A percentile compares a stretch with the other conserved stretches of the same genome.
These are phyloP conservation scores for Actenoides hombroni DNA, from an alignment of 2,113 vertebrate species.

Conservation along the genomic window DNA sequence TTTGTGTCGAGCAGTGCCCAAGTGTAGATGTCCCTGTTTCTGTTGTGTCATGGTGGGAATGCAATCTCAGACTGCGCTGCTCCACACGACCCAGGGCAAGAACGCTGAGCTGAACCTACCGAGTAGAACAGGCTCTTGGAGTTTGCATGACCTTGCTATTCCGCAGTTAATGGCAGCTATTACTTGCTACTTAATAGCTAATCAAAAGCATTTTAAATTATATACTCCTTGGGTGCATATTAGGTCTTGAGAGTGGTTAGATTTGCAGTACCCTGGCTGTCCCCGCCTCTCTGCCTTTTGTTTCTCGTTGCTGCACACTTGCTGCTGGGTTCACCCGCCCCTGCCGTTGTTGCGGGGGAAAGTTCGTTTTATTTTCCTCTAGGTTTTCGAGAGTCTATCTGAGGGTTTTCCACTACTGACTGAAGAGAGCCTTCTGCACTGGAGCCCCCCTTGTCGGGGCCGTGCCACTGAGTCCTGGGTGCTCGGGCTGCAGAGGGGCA, in stretches of 20 bases:
- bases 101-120: background rate
- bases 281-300: background rate
- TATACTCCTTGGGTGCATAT: background rate
- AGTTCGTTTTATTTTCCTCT: background rate
- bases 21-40: fast-evolving
- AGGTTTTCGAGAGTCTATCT: background rate
- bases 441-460: background rate
- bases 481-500: background rate
- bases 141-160: background rate
- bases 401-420: background rate
- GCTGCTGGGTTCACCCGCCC: background rate
- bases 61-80: background rate
- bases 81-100: background rate
- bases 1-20: background rate
- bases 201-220: constrained; percentile 33
- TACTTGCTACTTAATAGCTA: constrained; percentile 15
- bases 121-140: background rate
- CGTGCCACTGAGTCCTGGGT: background rate
- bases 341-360: background rate
- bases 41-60: fast-evolving
- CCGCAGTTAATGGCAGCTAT: constrained; percentile 17
- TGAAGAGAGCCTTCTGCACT: background rate
- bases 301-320: background rate
- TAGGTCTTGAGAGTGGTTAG: background rate
- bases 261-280: background rate